Evolutionary conservation across 2,797 vertebrate genomes (phyloP).

Genomic region (Ctenopoma multispine): DNA sequence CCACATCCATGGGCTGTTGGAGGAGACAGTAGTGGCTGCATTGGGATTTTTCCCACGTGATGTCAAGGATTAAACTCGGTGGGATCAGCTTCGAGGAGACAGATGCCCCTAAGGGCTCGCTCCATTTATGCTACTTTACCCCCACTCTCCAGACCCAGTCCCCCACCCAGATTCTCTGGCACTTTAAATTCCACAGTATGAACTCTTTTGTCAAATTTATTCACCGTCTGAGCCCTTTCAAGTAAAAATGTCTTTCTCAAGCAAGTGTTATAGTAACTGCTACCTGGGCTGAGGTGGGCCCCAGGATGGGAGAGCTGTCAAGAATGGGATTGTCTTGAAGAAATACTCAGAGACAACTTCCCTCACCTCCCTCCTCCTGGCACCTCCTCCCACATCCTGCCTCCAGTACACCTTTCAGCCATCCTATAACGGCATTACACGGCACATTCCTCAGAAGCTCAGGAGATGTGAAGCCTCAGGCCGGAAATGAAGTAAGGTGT

Average conservation of each 20-base stretch:
- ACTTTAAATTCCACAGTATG: constrained; percentile 69
- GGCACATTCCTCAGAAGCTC: constrained; percentile 65
- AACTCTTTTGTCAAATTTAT: constrained; percentile 73
- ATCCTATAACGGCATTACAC: constrained; percentile 52
- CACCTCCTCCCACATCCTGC: constrained; percentile 28
- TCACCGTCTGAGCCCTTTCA: constrained; percentile 59
- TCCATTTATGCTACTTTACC: constrained; percentile 67
- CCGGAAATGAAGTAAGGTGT: constrained; percentile 39
- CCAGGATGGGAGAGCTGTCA: constrained; percentile 57
- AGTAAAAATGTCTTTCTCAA: constrained; percentile 52
- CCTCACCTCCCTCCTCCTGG: constrained; percentile 14
- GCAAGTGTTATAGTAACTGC: constrained; percentile 26
- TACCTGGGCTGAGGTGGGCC: constrained; percentile 61
- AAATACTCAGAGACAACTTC: constrained; percentile 37
- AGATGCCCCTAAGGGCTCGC: constrained; percentile 66
- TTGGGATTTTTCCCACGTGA: constrained; percentile 79
- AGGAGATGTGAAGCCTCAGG: constrained; percentile 42
- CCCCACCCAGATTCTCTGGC: constrained; percentile 54
- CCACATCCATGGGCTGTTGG: constrained; percentile 61
- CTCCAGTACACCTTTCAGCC: constrained; percentile 41
- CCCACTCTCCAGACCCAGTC: constrained; percentile 35
- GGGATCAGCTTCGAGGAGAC: constrained; percentile 77
- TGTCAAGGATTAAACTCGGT: constrained; percentile 80
- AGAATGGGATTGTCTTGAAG: constrained; percentile 42
- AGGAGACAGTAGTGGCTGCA: constrained; percentile 66